A percentile compares a stretch with the other conserved stretches of the same genome.
Evolutionary conservation across 1,140 invertebrate genomes (phyloP).

Genomic region (Euura lappo): DNA sequence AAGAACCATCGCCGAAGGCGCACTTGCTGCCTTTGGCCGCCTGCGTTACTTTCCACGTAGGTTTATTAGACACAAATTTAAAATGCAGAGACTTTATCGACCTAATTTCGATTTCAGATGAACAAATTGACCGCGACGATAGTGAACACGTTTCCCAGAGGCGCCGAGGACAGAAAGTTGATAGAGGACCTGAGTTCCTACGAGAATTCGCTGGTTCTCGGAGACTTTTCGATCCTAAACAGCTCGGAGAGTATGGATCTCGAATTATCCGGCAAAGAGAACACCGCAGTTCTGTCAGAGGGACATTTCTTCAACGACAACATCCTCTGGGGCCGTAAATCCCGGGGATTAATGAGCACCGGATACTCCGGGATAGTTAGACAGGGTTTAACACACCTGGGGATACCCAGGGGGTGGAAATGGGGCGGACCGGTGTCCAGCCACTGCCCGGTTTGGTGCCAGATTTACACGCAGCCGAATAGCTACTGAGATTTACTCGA

Average conservation of each 20-base stretch:
- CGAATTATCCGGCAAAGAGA: conserved; percentile 23
- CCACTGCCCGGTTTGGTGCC: conserved; percentile 76
- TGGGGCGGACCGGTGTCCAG: conserved; percentile 79
- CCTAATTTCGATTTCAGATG: conserved; percentile 17
- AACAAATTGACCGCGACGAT: conserved; percentile 31
- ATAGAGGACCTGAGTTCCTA: conserved; percentile 28
- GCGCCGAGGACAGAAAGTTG: conserved; percentile 26
- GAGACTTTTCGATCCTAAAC: conserved; percentile 28
- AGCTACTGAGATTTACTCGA: background rate
- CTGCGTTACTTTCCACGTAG: conserved; percentile 32
- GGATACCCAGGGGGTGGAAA: conserved; percentile 80
- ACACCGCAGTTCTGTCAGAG: conserved; percentile 28
- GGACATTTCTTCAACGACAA: conserved; percentile 35
- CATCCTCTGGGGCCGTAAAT: conserved; percentile 34
- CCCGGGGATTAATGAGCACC: conserved; percentile 40
- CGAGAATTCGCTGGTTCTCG: conserved; percentile 32
- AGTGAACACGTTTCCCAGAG: conserved; percentile 31
- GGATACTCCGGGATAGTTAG: conserved; percentile 69
- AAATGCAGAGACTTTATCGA: background rate
- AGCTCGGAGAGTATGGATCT: conserved; percentile 17
- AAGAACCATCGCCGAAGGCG: conserved; percentile 29
- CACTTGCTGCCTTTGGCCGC: conserved; percentile 30
- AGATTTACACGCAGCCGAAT: conserved; percentile 46
- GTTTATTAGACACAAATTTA: conserved; percentile 6
- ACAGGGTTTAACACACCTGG: conserved; percentile 75